These are phyloP conservation scores for Ictalurus furcatus DNA, from an alignment of 2,113 vertebrate species.

Conservation along the genomic window DNA sequence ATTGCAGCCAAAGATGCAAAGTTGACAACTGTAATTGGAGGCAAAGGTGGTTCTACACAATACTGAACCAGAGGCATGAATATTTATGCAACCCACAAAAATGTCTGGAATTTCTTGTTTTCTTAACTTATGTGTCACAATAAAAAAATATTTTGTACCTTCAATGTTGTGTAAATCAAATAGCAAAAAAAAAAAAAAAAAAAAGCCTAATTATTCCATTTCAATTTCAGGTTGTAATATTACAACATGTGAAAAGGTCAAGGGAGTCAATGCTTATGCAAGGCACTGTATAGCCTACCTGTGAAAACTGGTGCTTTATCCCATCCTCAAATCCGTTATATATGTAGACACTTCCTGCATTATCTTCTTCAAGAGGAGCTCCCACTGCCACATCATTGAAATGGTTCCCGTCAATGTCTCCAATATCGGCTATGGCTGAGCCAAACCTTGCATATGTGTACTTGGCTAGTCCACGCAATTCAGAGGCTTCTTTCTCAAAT, in stretches of 20 bases:
- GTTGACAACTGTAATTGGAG: neutral
- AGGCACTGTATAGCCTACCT: conserved; percentile 58
- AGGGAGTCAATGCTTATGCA: neutral
- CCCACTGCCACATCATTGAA: conserved; percentile 73
- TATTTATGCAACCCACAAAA: neutral
- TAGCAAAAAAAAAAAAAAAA: too few relatives aligned
- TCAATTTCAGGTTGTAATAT: neutral
- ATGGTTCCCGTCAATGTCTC: conserved; percentile 70
- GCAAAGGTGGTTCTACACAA: neutral
- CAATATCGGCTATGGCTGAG: conserved; percentile 68
- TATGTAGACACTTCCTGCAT: conserved; percentile 73
- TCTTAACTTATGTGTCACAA: neutral
- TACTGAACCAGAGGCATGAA: neutral
- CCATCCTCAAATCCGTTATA: conserved; percentile 64
- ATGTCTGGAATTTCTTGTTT: neutral
- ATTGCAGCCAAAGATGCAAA: neutral
- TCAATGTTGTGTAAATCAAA: neutral
- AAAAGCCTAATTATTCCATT: neutral
- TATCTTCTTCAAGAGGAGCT: conserved; percentile 68
- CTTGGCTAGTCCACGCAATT: conserved; percentile 46
- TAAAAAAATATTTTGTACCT: neutral
- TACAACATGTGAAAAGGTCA: neutral
- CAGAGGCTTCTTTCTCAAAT: conserved; percentile 41
- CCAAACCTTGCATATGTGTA: conserved; percentile 72
- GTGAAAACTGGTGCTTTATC: conserved; percentile 62